phyloP scores from a whole-genome alignment of 2,113 vertebrate genomes.

The Clupea harengus region DNA sequence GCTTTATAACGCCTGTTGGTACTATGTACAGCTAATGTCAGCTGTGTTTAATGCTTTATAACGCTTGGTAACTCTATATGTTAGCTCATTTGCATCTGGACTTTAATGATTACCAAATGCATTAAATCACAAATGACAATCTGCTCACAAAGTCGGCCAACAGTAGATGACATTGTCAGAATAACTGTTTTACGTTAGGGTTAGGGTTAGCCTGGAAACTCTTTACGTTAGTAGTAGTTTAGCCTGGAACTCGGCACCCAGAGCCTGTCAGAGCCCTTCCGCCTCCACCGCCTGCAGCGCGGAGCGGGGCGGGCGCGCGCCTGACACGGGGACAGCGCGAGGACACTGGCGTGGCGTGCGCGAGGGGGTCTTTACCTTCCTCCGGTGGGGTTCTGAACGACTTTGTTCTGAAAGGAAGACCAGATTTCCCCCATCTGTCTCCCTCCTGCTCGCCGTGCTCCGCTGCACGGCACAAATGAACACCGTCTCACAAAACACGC shows the following conservation, averaged over 20 bases:
- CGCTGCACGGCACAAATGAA: conserved; percentile 21
- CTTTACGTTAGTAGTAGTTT: too few relatives aligned
- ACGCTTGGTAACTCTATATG: too few relatives aligned
- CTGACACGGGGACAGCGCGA: too few relatives aligned
- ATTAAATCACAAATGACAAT: not conserved
- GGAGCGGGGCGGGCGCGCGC: too few relatives aligned
- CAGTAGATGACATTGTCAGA: not conserved
- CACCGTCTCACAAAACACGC: conserved; percentile 59
- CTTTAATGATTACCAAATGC: not conserved
- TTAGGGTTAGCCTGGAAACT: not conserved
- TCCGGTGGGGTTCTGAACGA: not conserved
- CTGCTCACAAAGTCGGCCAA: not conserved
- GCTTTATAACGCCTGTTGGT: too few relatives aligned
- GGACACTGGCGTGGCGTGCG: too few relatives aligned
- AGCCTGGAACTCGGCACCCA: not conserved
- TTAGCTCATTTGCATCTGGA: too few relatives aligned
- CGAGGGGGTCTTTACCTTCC: not conserved
- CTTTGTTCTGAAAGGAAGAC: not conserved
- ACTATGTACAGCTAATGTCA: too few relatives aligned
- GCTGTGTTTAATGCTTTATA: too few relatives aligned
- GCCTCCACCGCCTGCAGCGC: not conserved
- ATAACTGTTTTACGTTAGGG: too few relatives aligned
- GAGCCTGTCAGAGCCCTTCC: not conserved
- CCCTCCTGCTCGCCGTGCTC: not conserved
- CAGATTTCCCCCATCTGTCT: not conserved